phyloP scores from a whole-genome alignment of 2,113 vertebrate genomes.

The Menura novaehollandiae region DNA sequence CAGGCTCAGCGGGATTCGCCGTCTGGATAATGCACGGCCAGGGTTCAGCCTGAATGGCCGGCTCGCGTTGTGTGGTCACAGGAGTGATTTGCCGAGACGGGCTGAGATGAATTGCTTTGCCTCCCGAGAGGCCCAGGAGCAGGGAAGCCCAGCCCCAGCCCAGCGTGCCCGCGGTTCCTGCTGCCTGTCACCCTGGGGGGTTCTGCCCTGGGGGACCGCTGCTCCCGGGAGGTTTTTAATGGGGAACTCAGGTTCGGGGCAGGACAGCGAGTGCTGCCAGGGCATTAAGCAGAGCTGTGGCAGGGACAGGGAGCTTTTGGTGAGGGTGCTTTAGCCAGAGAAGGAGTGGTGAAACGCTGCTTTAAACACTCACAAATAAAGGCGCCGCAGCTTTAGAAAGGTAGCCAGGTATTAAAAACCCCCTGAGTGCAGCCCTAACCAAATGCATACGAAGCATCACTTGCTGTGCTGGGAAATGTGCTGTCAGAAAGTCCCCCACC shows the following conservation, averaged over 20 bases:
- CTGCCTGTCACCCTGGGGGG: fast-evolving
- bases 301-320: neutral
- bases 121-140: neutral
- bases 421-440: neutral
- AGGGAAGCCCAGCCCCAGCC: neutral
- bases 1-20: neutral
- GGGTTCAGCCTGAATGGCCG: neutral
- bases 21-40: neutral
- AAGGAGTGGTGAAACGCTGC: neutral
- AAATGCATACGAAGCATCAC: neutral
- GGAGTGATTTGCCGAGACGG: neutral
- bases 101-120: neutral
- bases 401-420: neutral
- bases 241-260: neutral
- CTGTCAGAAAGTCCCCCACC: neutral
- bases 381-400: neutral
- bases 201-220: fast-evolving
- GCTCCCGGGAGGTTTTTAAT: neutral
- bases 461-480: neutral
- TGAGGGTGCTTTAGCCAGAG: neutral
- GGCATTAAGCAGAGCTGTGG: neutral
- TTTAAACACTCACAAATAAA: neutral
- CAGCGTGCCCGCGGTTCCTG: fast-evolving
- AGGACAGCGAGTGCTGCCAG: fast-evolving
- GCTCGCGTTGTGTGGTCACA: neutral